phyloP scores from a whole-genome alignment of 2,888 invertebrate genomes.

The Lepetodrilus schrolli region DNA sequence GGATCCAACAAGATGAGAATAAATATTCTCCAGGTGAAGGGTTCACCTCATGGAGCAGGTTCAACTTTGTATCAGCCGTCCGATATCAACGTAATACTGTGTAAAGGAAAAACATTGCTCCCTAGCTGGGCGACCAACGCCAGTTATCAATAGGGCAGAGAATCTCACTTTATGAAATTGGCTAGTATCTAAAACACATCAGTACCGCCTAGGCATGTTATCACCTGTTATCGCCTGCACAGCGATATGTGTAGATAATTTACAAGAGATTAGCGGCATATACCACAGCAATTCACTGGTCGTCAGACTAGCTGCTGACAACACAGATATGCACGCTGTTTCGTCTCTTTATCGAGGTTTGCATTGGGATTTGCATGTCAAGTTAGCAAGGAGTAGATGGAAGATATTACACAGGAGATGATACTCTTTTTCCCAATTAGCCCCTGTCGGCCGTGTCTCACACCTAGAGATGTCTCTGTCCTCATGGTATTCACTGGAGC shows the following conservation, averaged over 20 bases:
- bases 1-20: too few species aligned
- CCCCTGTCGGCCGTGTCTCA: too few species aligned
- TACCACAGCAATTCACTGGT: conserved; percentile 35
- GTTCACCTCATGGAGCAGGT: background rate
- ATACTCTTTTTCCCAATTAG: conserved; percentile 3
- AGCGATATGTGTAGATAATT: conserved; percentile 52
- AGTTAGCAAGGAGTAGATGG: background rate
- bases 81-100: conserved; percentile 18
- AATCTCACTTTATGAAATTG: conserved; percentile 48
- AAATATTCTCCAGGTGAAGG: too few species aligned
- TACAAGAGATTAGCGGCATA: conserved; percentile 55
- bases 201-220: conserved; percentile 51
- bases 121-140: conserved; percentile 33
- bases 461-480: too few species aligned
- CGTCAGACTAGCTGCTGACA: background rate
- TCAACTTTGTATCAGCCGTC: background rate
- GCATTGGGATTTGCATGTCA: background rate
- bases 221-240: conserved; percentile 57
- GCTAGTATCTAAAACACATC: conserved; percentile 50
- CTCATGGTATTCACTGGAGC: too few species aligned
- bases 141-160: conserved; percentile 28
- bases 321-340: background rate
- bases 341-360: background rate
- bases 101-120: conserved; percentile 35
- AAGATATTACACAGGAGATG: conserved; percentile 2